Evolutionary conservation across 1,140 invertebrate genomes (phyloP), one percentile per base, ranked within the genome.

Genomic region (Grapholita molesta): DNA sequence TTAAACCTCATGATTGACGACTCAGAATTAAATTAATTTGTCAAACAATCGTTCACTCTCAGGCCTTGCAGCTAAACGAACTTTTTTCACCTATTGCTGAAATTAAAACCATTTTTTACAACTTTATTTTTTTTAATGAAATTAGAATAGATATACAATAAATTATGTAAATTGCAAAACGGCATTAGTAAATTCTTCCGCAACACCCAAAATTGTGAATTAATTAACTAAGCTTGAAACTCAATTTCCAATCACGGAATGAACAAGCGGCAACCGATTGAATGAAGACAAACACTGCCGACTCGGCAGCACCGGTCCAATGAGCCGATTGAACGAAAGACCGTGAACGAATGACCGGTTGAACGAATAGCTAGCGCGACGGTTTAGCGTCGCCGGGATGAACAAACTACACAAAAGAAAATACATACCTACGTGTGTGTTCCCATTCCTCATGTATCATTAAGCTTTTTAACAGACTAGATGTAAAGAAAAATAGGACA

Each of bases 271-370:
- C 42, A 48, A 21, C 18, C 42, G 42, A 48, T 48, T 48, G 42
- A 48, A 48, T 48, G 42, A 9, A 48, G 42, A 48, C 42, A 48
- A 48, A 48, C 42, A 48, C 15, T 48, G 42, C 15, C 42, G 42
- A 48, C 42, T 48, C 42, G 21, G 42, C 42, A 48, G 18, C 42
- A 48, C 18, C 42, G 42, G 42, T 48, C 42, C 42, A 48, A 48
- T 48, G 42, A 48, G 42, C 42, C 42, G 42, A 48, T 48, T 48
- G 42, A 48, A 48, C 42, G 42, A 48, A 48, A 48, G 42, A 48
- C 42, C 42, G 42, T 21, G 42, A 48, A 48, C 42, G 42, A 48
- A 48, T 48, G 42, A 21, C 42, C 42, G 18, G 42, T 48, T 21
- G 42, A 48, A 48, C 42, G 42, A 48, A 48, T 48, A 48, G 42